Evolutionary conservation across 2,888 invertebrate genomes (phyloP), one percentile per base, ranked within the genome.

Genomic region (Drosophila conformis): DNA sequence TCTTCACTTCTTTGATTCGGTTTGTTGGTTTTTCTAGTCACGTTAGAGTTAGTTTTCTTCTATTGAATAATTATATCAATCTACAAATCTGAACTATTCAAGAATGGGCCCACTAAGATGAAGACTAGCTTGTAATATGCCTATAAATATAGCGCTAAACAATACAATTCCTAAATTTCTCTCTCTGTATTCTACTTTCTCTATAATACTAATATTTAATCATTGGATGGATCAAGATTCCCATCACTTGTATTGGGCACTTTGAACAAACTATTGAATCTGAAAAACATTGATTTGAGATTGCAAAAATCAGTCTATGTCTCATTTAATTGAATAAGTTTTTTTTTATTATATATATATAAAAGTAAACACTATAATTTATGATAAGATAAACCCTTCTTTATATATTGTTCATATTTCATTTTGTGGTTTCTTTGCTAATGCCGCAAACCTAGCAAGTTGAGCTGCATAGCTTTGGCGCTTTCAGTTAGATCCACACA

Each of bases 401-500:
- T 36, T 10, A 0, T 4, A 13, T 6, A 13, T 2, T 21, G 4
- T 18, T 57, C 18, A 5, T 21, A 4, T 42, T 6, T 31, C 0
- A 18, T 25, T 27, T n/a, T 5, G 18, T 0, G 13, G 21, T 46
- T 46, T 31, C 11, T 7, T 15, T 52, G 31, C 25, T 1, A 53
- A 13, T 4, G 18, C 15, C 13, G 15, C 7, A 2, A 25, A 25
- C 4, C 7, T 31, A 10, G 29, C 78, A 67, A 67, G 58, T 29
- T 54, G 63, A 13, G 27, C 18, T 5, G 31, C 21, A 62, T 52
- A 78, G 72, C 62, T 54, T 25, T 49, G 10, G 52, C 72, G 60
- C 79, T 63, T 72, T 15, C 33, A 56, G 75, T 67, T 59, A 67
- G 78, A 68, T 71, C 79, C 76, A 42, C 78, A 73, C 63, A 66